Evolutionary conservation across 2,888 invertebrate genomes (phyloP).

Genomic region (Hyppa rectilinea): DNA sequence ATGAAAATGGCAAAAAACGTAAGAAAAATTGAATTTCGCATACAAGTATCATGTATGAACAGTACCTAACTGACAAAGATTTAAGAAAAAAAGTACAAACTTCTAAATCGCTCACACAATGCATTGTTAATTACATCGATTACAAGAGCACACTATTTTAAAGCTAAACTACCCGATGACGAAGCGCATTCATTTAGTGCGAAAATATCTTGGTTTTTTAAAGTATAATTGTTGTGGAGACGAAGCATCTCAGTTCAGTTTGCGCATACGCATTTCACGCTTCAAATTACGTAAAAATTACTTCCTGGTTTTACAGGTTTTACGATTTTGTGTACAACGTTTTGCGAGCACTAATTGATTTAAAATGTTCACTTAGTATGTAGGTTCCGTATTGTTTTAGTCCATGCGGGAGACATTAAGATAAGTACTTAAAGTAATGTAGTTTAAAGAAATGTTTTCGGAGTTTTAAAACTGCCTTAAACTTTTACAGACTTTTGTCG

Average conservation of each 20-base stretch:
- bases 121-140: constrained; percentile 19
- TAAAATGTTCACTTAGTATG: constrained; percentile 23
- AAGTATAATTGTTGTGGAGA: constrained; percentile 25
- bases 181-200: background rate
- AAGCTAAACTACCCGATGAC: constrained; percentile 30
- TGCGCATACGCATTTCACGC: constrained; percentile 43
- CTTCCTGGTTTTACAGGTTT: constrained; percentile 60
- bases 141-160: constrained; percentile 9
- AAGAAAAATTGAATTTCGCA: too few species aligned
- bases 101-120: constrained; percentile 1
- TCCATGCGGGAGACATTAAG: constrained; percentile 23
- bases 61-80: background rate
- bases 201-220: background rate
- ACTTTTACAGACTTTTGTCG: background rate
- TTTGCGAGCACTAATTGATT: constrained; percentile 43
- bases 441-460: background rate
- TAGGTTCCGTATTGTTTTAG: constrained; percentile 46
- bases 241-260: constrained; percentile 25
- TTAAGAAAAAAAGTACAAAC: background rate
- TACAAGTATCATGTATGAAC: background rate
- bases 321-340: constrained; percentile 31
- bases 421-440: constrained; percentile 7
- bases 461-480: background rate
- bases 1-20: too few species aligned
- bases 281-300: constrained; percentile 50